These are phyloP conservation scores for Lateolabrax maculatus DNA, from an alignment of 2,797 vertebrate genomes.

Conservation along the genomic window DNA sequence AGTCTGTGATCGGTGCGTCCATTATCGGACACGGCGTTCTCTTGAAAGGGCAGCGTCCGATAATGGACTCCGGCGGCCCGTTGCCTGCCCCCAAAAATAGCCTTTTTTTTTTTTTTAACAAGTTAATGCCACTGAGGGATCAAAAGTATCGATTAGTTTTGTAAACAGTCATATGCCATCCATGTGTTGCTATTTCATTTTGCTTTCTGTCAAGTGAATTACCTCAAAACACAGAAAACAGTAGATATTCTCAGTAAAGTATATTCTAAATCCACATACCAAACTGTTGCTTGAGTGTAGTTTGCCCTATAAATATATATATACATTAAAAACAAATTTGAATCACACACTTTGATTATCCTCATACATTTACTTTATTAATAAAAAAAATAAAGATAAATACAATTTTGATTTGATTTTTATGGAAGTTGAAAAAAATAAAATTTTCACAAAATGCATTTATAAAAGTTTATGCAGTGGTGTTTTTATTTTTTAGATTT, in stretches of 20 bases:
- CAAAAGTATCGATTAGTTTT: not conserved
- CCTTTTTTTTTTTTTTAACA: no score
- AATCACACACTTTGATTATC: not conserved
- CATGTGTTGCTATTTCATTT: not conserved
- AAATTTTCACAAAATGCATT: not conserved
- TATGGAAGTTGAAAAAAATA: not conserved
- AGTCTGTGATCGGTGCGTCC: accelerated
- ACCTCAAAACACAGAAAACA: not conserved
- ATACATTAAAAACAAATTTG: not conserved
- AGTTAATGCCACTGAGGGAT: not conserved
- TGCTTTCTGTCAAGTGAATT: not conserved
- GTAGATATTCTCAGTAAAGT: not conserved
- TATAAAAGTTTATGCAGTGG: no score
- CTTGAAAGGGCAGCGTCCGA: constrained; percentile 10
- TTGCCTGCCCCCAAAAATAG: no score
- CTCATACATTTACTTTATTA: not conserved
- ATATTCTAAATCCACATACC: not conserved
- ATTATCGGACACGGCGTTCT: constrained; percentile 30
- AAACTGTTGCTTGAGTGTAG: not conserved
- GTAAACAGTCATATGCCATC: not conserved
- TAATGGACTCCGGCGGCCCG: constrained; percentile 23
- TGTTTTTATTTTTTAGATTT: not conserved
- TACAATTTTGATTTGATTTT: no score
- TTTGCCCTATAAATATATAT: no score
- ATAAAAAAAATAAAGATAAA: not conserved